phyloP scores from a whole-genome alignment of 2,797 vertebrate genomes.

The Enoplosus armatus region DNA sequence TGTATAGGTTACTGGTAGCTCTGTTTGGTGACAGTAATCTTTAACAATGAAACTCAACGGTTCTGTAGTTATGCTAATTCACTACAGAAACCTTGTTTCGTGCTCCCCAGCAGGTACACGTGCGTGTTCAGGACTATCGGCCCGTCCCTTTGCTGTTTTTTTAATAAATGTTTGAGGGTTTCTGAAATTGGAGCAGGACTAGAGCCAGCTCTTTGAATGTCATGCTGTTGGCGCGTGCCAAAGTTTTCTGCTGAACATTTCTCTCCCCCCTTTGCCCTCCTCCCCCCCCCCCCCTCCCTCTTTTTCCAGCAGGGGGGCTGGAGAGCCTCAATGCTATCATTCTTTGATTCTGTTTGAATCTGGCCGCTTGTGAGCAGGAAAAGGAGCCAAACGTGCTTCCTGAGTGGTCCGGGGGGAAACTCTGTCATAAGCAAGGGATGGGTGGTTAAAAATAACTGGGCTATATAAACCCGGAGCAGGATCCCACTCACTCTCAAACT shows the following conservation, averaged over 20 bases:
- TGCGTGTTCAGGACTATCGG: constrained; percentile 18
- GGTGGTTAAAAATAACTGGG: constrained; percentile 96
- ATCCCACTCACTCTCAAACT: constrained; percentile 87
- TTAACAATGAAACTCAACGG: constrained; percentile 60
- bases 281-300: constrained; percentile 9
- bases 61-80: constrained; percentile 62
- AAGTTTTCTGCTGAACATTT: constrained; percentile 80
- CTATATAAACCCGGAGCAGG: constrained; percentile 92
- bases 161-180: constrained; percentile 76
- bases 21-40: constrained; percentile 59
- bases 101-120: constrained; percentile 48
- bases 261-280: constrained; percentile 13
- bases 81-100: constrained; percentile 29
- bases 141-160: constrained; percentile 55
- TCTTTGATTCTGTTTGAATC: constrained; percentile 91
- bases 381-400: constrained; percentile 94
- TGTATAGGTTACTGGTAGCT: constrained; percentile 12
- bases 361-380: constrained; percentile 94
- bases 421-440: constrained; percentile 92
- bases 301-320: constrained; percentile 81
- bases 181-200: constrained; percentile 80
- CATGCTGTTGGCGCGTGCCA: constrained; percentile 79
- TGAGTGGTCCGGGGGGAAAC: constrained; percentile 93
- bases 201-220: constrained; percentile 80
- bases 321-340: constrained; percentile 91